phyloP scores from a whole-genome alignment of 1,140 invertebrate species.

The Teleopsis dalmanni region DNA sequence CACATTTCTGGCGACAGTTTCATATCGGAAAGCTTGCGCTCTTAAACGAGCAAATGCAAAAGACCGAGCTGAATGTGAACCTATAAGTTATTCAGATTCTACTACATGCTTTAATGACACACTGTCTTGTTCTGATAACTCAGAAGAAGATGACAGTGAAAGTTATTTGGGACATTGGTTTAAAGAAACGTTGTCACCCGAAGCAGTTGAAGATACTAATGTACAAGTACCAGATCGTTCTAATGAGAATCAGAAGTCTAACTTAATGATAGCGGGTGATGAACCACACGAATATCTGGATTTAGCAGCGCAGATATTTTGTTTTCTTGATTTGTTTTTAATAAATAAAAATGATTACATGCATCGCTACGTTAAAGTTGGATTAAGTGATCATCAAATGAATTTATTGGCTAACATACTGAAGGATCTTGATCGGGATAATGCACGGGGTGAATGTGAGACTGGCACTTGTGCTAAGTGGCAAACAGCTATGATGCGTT shows the following conservation, averaged over 20 bases:
- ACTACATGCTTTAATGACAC: conserved; percentile 91
- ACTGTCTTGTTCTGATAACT: conserved; percentile 80
- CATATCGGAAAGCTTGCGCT: conserved; percentile 82
- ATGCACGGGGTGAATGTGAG: conserved; percentile 31
- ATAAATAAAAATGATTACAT: conserved; percentile 46
- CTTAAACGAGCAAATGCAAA: conserved; percentile 66
- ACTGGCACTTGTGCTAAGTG: conserved; percentile 23
- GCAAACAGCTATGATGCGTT: conserved; percentile 41
- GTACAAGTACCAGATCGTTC: conserved; percentile 44
- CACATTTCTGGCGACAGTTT: conserved; percentile 78
- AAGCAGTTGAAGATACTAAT: conserved; percentile 55
- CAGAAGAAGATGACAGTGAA: conserved; percentile 79
- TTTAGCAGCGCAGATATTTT: conserved; percentile 38
- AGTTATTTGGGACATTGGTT: conserved; percentile 88
- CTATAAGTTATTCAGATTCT: conserved; percentile 77
- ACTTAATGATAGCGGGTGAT: conserved; percentile 76
- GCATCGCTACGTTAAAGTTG: conserved; percentile 52
- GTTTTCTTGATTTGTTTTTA: conserved; percentile 39
- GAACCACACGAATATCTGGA: conserved; percentile 66
- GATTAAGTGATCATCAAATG: conserved; percentile 68
- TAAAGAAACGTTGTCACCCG: conserved; percentile 79
- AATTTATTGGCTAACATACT: conserved; percentile 73
- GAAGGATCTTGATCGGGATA: conserved; percentile 72
- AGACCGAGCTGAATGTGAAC: conserved; percentile 69
- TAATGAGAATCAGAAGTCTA: conserved; percentile 37